These are phyloP conservation scores for Lasioglossum malachurum DNA, from an alignment of 2,888 invertebrate species.

Conservation along the genomic window DNA sequence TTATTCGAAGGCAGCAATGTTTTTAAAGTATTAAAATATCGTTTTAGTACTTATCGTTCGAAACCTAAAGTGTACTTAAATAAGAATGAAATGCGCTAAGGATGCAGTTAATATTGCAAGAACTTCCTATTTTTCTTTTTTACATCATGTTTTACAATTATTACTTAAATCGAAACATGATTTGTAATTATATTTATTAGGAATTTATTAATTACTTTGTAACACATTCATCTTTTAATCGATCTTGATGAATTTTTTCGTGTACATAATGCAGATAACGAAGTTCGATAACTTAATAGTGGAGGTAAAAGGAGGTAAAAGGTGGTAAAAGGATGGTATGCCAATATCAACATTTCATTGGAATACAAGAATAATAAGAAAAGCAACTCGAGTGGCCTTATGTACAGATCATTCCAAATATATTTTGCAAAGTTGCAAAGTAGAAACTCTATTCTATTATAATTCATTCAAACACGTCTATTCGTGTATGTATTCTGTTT, in stretches of 20 bases:
- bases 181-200: constrained; percentile 31
- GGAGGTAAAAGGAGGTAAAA: too few relatives aligned
- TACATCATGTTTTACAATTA: constrained; percentile 50
- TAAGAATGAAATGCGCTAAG: constrained; percentile 50
- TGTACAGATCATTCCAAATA: constrained; percentile 67
- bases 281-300: constrained; percentile 72
- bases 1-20: constrained; percentile 74
- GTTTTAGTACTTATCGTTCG: constrained; percentile 76
- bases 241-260: constrained; percentile 60
- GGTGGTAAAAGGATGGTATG: constrained; percentile 39
- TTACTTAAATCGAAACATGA: constrained; percentile 34
- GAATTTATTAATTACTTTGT: constrained; percentile 33
- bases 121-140: constrained; percentile 12
- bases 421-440: constrained; percentile 61
- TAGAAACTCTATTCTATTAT: constrained; percentile 69
- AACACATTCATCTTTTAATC: constrained; percentile 37
- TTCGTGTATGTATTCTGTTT: constrained; percentile 67
- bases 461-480: constrained; percentile 66
- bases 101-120: constrained; percentile 24
- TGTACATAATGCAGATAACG: constrained; percentile 77
- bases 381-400: constrained; percentile 63
- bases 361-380: constrained; percentile 23
- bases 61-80: constrained; percentile 77
- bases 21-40: constrained; percentile 73
- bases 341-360: constrained; percentile 52